Conservation (phyloP, 1,140 invertebrate species). For the Psix sp. region DNA sequence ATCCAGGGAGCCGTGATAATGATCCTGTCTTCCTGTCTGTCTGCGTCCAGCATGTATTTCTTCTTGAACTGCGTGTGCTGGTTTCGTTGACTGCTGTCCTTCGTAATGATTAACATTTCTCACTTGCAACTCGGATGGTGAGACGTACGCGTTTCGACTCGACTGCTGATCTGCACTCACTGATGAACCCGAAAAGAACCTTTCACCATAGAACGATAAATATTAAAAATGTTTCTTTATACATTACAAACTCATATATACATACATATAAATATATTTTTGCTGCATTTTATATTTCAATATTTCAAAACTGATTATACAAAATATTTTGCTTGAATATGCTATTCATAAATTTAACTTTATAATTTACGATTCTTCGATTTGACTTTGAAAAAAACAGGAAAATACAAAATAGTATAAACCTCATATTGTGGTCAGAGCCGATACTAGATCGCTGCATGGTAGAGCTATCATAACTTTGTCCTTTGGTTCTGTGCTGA, state of each 20-base stretch:
- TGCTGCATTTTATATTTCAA: too few species aligned
- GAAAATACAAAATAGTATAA: slow-evolving; percentile 6
- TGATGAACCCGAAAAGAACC: slow-evolving; percentile 60
- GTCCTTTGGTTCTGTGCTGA: slow-evolving; percentile 55
- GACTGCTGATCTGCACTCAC: too few species aligned
- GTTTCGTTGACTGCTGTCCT: slow-evolving; percentile 59
- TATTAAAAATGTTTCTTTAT: too few species aligned
- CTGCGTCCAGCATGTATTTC: slow-evolving; percentile 66
- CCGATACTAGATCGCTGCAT: slow-evolving; percentile 42
- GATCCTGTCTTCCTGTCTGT: slow-evolving; percentile 63
- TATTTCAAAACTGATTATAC: too few species aligned
- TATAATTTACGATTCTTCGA: too few species aligned
- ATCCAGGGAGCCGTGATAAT: slow-evolving; percentile 67
- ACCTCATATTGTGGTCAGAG: slow-evolving; percentile 36
- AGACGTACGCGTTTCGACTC: slow-evolving; percentile 72
- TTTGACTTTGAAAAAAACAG: too few species aligned
- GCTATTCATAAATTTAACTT: too few species aligned
- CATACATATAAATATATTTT: too few species aligned
- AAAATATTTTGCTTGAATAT: too few species aligned
- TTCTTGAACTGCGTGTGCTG: slow-evolving; percentile 63
- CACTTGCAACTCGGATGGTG: slow-evolving; percentile 72
- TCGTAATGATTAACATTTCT: slow-evolving; percentile 65
- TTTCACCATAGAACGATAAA: slow-evolving; percentile 5
- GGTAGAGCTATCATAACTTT: slow-evolving; percentile 67
- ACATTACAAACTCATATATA: too few species aligned